Evolutionary conservation across 2,113 vertebrate genomes (phyloP).

Genomic region (Vimba vimba): DNA sequence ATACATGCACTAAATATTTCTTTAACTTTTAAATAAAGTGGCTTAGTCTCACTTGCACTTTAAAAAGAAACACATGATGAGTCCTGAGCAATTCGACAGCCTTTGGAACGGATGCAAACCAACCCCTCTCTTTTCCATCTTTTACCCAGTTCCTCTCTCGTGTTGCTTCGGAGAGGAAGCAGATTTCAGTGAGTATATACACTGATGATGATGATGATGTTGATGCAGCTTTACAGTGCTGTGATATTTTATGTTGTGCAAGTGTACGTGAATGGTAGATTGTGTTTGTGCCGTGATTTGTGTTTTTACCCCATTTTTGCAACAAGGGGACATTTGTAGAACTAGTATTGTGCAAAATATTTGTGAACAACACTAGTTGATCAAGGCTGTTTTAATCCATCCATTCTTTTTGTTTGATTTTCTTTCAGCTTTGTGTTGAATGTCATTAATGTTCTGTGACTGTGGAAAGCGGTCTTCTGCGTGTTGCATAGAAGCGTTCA

Average conservation of each 20-base stretch:
- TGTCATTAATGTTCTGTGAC: constrained; percentile 21
- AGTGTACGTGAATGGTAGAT: constrained; percentile 55
- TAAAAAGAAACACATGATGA: background rate
- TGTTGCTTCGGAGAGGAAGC: constrained; percentile 84
- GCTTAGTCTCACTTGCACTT: background rate
- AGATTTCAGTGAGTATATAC: constrained; percentile 82
- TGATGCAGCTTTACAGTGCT: constrained; percentile 40
- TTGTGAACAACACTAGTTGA: constrained; percentile 13
- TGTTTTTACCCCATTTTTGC: constrained; percentile 16
- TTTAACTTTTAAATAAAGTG: constrained; percentile 1
- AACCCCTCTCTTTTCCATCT: constrained; percentile 72
- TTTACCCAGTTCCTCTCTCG: constrained; percentile 78
- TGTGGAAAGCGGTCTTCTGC: background rate
- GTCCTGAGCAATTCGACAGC: constrained; percentile 1
- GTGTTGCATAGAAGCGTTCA: background rate
- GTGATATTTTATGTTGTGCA: constrained; percentile 54
- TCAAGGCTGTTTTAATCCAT: constrained; percentile 27
- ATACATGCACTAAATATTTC: background rate
- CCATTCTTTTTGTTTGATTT: constrained; percentile 1
- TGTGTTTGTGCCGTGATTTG: constrained; percentile 26
- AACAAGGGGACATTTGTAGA: constrained; percentile 25
- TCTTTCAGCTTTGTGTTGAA: constrained; percentile 14
- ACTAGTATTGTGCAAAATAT: constrained; percentile 15
- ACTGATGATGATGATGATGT: constrained; percentile 60
- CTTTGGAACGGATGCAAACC: constrained; percentile 53